Evolutionary conservation across 30 jellyfish, hydroid and myxozoan species (phyloP).

Genomic region (Cassiopea xamachana): DNA sequence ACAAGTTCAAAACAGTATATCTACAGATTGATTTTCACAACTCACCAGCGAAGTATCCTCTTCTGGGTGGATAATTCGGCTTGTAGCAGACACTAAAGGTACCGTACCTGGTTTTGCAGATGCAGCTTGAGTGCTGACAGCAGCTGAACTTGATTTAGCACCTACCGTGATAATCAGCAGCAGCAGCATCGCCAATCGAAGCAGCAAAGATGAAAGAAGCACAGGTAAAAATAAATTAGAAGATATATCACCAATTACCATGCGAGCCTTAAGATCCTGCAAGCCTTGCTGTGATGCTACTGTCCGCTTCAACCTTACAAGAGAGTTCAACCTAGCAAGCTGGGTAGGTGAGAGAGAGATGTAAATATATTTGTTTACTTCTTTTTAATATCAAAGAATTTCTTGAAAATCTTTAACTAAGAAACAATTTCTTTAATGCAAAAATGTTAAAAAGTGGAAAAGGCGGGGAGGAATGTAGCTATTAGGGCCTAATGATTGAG

Average conservation of each 20-base stretch:
- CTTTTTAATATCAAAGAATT: no score
- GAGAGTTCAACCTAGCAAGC: no score
- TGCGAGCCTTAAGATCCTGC: slow-evolving; percentile 3
- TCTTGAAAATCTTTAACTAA: no score
- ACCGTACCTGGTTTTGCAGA: slow-evolving; percentile 88
- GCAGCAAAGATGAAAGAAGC: slow-evolving; percentile 76
- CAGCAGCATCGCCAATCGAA: slow-evolving; percentile 46
- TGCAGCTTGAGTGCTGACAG: slow-evolving; percentile 50
- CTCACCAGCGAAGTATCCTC: slow-evolving; percentile 97
- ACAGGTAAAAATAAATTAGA: slow-evolving; percentile 43
- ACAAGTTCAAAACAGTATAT: slow-evolving; percentile 10
- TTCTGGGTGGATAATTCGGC: slow-evolving; percentile 96
- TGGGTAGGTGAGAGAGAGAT: no score
- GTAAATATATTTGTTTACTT: no score
- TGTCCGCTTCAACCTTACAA: background rate
- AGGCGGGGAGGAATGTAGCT: no score
- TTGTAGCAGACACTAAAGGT: slow-evolving; percentile 96
- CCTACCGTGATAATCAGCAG: slow-evolving; percentile 84
- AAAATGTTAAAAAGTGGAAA: no score
- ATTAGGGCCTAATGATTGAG: no score
- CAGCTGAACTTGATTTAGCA: slow-evolving; percentile 74
- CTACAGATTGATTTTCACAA: background rate
- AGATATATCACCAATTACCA: background rate
- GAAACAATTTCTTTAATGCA: no score
- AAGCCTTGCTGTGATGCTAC: background rate